Evolutionary conservation across 2,888 invertebrate genomes (phyloP).

Genomic region (Pseudeuparius sepicola): DNA sequence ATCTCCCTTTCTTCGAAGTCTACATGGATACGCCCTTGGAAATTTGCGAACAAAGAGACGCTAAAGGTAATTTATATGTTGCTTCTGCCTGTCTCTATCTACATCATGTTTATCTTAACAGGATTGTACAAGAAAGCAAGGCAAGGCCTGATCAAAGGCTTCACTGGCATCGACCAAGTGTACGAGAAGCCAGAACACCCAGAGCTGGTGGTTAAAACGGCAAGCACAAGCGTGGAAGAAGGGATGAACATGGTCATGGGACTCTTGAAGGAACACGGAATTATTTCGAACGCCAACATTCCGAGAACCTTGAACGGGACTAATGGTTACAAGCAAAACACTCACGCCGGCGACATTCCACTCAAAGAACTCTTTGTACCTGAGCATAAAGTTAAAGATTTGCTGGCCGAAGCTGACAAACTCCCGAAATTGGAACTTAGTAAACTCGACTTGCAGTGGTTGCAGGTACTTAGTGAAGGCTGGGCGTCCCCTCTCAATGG

Average conservation of each 20-base stretch:
- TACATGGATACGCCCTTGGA: slow-evolving; percentile 88
- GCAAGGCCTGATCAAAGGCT: slow-evolving; percentile 77
- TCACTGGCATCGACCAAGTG: slow-evolving; percentile 86
- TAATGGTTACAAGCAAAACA: slow-evolving; percentile 9
- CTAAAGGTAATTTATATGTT: slow-evolving; percentile 57
- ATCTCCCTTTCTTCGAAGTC: slow-evolving; percentile 83
- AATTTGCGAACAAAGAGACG: slow-evolving; percentile 88
- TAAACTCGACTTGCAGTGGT: slow-evolving; percentile 85
- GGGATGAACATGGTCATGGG: slow-evolving; percentile 74
- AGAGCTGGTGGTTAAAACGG: slow-evolving; percentile 75
- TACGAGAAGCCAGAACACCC: slow-evolving; percentile 80
- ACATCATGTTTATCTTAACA: slow-evolving; percentile 5
- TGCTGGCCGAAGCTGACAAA: slow-evolving; percentile 56
- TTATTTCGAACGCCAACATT: slow-evolving; percentile 44
- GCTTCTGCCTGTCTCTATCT: too few species aligned
- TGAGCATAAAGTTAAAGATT: slow-evolving; percentile 49
- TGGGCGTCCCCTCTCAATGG: slow-evolving; percentile 86
- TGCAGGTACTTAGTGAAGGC: slow-evolving; percentile 78
- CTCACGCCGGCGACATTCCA: slow-evolving; percentile 12
- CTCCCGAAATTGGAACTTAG: slow-evolving; percentile 66
- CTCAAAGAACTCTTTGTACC: slow-evolving; percentile 74
- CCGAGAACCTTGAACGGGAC: slow-evolving; percentile 5
- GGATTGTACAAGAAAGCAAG: slow-evolving; percentile 97
- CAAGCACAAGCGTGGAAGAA: slow-evolving; percentile 67
- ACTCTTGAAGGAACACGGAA: slow-evolving; percentile 62